Base-by-base conservation (phyloP, 1,140 invertebrate species). In the Drosophila saltans region DNA sequence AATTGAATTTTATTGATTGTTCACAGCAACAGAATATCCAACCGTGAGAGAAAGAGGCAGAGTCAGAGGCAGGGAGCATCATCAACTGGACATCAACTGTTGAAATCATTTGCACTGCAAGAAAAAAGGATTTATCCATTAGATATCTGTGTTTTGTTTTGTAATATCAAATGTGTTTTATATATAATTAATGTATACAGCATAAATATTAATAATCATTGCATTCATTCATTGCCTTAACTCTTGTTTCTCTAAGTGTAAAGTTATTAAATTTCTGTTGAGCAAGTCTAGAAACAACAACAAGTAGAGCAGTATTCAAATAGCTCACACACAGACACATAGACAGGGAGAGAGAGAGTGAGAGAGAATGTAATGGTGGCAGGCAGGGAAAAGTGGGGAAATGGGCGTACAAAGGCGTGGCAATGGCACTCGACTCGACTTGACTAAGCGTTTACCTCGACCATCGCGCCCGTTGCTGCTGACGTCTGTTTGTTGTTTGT, bases 1-100 rank as follows among this genome's bases (percentile, higher is more conserved):
- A 76, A 76, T 76, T 76, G 41, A 76, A 76, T 76, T 76, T 60
- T 45, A 76, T 76, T 74, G 74, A 76, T 59, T 59, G 33, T 76
- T 76, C 57, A 36, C 28, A 43, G n/a, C 26, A 26, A 16, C 41
- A 45, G 28, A 30, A 7, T 36, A 30, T 7, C 3, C 33, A 21
- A 48, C 8, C 21, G 3, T 40, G 8, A 40, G n/a, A 28, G 8
- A n/a, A 36, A 59, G 16, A 39, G 30, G 39, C 7, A 33, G 3
- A 52, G 11, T 40, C 10, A 28, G 8, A n/a, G n/a, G 57, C 43
- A 30, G n/a, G 48, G 30, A 36, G 67, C 69, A 61, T 7, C 69
- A 61, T 7, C 24, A 30, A 59, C 28, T 48, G 33, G 39, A 58
- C 66, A 39, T 68, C 2, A 57, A 43, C 24, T 10, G 6, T 69